Base-by-base conservation (phyloP, 2,797 vertebrate species). In the Gorsachius magnificus region DNA sequence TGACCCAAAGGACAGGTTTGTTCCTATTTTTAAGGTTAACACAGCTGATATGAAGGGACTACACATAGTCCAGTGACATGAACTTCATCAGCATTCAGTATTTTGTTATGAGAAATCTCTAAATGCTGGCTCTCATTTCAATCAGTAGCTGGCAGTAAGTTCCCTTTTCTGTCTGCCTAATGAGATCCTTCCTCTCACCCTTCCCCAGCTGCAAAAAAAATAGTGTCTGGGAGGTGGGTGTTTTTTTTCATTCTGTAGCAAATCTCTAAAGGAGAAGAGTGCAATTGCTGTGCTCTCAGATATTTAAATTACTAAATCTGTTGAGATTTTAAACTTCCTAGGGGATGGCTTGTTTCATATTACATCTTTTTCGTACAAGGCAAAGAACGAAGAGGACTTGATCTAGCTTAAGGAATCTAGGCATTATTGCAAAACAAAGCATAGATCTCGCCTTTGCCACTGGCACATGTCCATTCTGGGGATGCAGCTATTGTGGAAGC, bases 251-350 rank as follows among this genome's bases (percentile, higher is more conserved):
- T 70, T 85, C 53, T 45, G n/a, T 26, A 74, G 64, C 41, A 85
- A 68, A 63, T 56, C n/a, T 89, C 61, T 81, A 35, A 81, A 89
- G 45, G 36, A 83, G 25, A 91, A 63, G 24, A 80, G 68, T 46
- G 21, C 21, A 74, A 89, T 28, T 76, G n/a, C 45, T 64, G 51
- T 83, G 61, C 53, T 92, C 53, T 56, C 56, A 54, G 41, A 57
- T 84, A 89, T 68, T 88, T 69, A 82, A 63, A 89, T 91, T 61
- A 93, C 66, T 77, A 93, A 54, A 94, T 65, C 33, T 54, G 31
- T 71, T 68, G 89, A 85, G 57, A 92, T 71, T 93, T 86, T 92
- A 74, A 46, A 89, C 28, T 77, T 83, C 86, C 36, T 12, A 12
- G 41, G 64, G 45, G 33, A 54, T 24, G 13, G 3, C 35, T 66